Conservation (phyloP, 2,797 vertebrate genomes). For the Bucorvus abyssinicus region DNA sequence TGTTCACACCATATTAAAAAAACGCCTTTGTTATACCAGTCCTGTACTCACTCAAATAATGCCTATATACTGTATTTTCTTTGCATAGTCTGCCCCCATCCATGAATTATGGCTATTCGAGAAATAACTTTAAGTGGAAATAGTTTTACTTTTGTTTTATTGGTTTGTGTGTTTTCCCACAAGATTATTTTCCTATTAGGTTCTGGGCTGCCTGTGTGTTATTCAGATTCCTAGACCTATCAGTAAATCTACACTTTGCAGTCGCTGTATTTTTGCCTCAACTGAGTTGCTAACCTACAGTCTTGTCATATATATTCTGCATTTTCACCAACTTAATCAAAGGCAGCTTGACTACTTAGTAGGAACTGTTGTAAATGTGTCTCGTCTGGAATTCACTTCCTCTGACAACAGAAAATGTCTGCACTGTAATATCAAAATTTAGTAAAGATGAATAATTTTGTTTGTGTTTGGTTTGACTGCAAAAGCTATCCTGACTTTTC, state of each 20-base stretch:
- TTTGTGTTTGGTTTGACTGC: background rate
- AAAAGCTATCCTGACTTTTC: background rate
- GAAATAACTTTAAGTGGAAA: background rate
- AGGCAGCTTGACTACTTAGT: background rate
- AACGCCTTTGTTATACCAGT: background rate
- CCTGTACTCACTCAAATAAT: background rate
- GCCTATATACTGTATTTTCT: background rate
- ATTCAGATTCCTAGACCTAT: background rate
- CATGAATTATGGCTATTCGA: background rate
- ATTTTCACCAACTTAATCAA: background rate
- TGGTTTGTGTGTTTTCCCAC: background rate
- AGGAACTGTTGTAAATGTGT: background rate
- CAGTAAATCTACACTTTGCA: background rate
- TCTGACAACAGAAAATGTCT: background rate
- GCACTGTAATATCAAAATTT: background rate
- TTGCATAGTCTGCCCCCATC: background rate
- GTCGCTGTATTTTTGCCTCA: background rate
- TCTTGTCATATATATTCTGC: background rate
- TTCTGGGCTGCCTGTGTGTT: background rate
- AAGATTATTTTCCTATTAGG: background rate
- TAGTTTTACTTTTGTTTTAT: background rate
- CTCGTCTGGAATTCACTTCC: background rate
- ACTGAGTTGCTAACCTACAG: background rate
- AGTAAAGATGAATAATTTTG: constrained; percentile 3
- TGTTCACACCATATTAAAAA: background rate